phyloP scores from a whole-genome alignment of 2,113 vertebrate species.

The Aptenodytes forsteri region DNA sequence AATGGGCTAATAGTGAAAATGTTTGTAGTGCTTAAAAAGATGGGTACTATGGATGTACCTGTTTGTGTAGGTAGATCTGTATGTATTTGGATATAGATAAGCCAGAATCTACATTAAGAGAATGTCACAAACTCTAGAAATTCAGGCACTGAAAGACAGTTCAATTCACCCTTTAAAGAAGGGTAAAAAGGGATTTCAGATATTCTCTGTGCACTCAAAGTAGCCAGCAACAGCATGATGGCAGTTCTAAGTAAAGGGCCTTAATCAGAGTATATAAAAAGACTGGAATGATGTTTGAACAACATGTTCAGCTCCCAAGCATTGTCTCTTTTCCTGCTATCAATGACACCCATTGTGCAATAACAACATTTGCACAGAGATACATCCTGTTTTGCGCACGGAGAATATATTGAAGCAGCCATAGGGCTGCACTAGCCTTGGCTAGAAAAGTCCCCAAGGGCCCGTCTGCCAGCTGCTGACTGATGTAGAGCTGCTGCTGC shows the following conservation, averaged over 20 bases:
- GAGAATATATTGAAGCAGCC: slow-evolving; percentile 24
- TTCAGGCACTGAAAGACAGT: neutral
- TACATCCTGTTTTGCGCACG: neutral
- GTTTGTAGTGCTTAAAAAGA: neutral
- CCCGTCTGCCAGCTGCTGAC: slow-evolving; percentile 37
- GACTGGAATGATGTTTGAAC: slow-evolving; percentile 29
- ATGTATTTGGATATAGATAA: neutral
- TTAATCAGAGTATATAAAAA: slow-evolving; percentile 47
- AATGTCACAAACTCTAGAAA: neutral
- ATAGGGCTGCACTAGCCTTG: neutral
- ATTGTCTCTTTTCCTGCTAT: slow-evolving; percentile 45
- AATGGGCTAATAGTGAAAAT: neutral
- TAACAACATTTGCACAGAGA: slow-evolving; percentile 45
- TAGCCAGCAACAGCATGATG: neutral
- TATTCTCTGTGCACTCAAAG: neutral
- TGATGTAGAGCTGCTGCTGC: slow-evolving; percentile 18
- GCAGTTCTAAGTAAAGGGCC: slow-evolving; percentile 9
- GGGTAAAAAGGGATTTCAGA: neutral
- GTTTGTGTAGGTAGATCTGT: neutral
- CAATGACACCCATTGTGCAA: slow-evolving; percentile 45
- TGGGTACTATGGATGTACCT: neutral
- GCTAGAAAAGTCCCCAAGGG: slow-evolving; percentile 38
- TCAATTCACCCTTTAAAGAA: neutral
- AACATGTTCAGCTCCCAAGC: slow-evolving; percentile 10
- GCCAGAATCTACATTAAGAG: neutral